Evolutionary conservation across 2,113 vertebrate species (phyloP).

Genomic region (Tragelaphus scriptus): DNA sequence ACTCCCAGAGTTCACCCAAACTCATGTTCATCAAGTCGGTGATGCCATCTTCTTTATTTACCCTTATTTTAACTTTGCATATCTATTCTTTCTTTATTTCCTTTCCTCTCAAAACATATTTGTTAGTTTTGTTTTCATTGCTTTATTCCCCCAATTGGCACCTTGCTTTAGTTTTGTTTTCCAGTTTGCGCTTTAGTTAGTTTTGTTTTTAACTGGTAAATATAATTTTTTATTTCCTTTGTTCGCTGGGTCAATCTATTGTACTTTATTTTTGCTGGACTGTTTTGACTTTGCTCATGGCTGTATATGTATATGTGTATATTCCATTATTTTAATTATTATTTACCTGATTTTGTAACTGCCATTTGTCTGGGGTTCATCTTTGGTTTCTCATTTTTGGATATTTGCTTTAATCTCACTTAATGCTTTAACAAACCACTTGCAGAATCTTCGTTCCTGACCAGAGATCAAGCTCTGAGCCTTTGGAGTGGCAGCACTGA

Average conservation of each 20-base stretch:
- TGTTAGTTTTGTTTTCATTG: not conserved
- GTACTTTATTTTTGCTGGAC: not conserved
- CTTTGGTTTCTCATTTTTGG: not conserved
- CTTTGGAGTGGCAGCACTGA: not conserved
- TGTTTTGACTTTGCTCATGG: not conserved
- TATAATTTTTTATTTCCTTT: not conserved
- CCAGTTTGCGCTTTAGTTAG: not conserved
- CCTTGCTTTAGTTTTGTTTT: not conserved
- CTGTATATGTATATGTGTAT: not conserved
- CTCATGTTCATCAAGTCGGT: no score
- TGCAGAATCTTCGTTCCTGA: not conserved
- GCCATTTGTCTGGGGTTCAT: not conserved
- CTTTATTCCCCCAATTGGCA: not conserved
- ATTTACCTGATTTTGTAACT: not conserved
- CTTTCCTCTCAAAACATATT: not conserved
- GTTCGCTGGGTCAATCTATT: rapidly evolving
- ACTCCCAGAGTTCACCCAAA: no score
- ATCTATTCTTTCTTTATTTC: not conserved
- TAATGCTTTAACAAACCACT: not conserved
- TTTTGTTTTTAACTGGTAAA: not conserved
- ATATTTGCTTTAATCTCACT: not conserved
- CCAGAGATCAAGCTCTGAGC: not conserved
- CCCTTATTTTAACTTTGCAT: not conserved
- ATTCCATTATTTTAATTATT: not conserved
- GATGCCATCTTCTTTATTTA: not conserved